Percentiles rank a stretch among this genome's conserved stretches.
phyloP scores from a whole-genome alignment of 2,113 vertebrate species.

The Hoplias malabaricus region DNA sequence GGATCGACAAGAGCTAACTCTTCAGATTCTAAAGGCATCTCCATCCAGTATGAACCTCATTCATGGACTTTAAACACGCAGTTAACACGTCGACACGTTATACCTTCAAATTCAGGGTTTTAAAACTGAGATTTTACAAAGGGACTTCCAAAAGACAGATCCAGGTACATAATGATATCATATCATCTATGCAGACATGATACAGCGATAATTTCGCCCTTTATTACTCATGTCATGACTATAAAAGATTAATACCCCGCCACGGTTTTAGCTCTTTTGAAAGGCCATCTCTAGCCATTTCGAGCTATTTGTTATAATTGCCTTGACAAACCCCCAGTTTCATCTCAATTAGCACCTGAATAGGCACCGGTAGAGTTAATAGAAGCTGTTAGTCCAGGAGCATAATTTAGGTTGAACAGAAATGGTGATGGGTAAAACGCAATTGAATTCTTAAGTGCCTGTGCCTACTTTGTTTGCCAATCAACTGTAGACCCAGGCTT shows the following conservation, averaged over 20 bases:
- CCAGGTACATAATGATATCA: conserved; percentile 87
- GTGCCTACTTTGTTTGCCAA: conserved; percentile 61
- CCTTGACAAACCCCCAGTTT: conserved; percentile 92
- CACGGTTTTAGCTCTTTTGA: conserved; percentile 82
- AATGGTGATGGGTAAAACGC: conserved; percentile 65
- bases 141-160: conserved; percentile 70
- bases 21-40: neutral
- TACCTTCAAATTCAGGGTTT: conserved; percentile 86
- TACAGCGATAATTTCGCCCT: conserved; percentile 91
- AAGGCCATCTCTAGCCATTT: conserved; percentile 93
- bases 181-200: conserved; percentile 87
- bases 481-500: conserved; percentile 53
- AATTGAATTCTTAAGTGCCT: conserved; percentile 62
- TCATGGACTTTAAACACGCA: conserved; percentile 41
- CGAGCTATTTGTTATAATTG: conserved; percentile 94
- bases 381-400: conserved; percentile 82
- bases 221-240: conserved; percentile 91
- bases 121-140: conserved; percentile 84
- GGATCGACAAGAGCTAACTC: neutral
- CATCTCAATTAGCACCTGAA: conserved; percentile 97
- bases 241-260: conserved; percentile 90
- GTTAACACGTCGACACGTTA: conserved; percentile 81
- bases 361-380: conserved; percentile 88
- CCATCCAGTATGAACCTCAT: conserved; percentile 60
- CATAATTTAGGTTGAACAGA: conserved; percentile 66